These are phyloP conservation scores for Pachyrhynchus sulphureomaculatus DNA, from an alignment of 1,140 invertebrate species.

Conservation along the genomic window DNA sequence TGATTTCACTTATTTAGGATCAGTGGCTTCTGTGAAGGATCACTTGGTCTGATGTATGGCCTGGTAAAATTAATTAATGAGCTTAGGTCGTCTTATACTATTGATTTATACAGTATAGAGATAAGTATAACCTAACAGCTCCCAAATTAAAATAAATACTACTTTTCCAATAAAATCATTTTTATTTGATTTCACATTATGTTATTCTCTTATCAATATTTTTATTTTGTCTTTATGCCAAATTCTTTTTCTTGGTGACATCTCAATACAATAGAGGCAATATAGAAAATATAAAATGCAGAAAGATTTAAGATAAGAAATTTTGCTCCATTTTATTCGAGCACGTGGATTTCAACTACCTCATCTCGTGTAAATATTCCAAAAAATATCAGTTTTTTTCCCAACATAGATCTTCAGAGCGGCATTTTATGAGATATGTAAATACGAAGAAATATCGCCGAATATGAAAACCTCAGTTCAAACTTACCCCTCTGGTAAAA, in stretches of 20 bases:
- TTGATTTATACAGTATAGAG: too few species aligned
- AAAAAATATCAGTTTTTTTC: slow-evolving; percentile 21
- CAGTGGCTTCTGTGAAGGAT: too few species aligned
- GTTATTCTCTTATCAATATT: too few species aligned
- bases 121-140: too few species aligned
- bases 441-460: slow-evolving; percentile 46
- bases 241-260: neutral
- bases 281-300: slow-evolving; percentile 15
- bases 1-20: too few species aligned
- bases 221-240: neutral
- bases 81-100: too few species aligned
- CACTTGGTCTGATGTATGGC: too few species aligned
- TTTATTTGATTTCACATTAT: too few species aligned
- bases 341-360: slow-evolving; percentile 12
- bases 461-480: slow-evolving; percentile 47
- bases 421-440: slow-evolving; percentile 47
- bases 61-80: too few species aligned
- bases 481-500: slow-evolving; percentile 38
- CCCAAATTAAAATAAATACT: too few species aligned
- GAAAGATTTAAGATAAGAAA: slow-evolving; percentile 9
- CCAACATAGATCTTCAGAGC: slow-evolving; percentile 16
- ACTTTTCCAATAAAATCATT: too few species aligned
- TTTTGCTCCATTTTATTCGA: slow-evolving; percentile 10
- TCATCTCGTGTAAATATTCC: slow-evolving; percentile 10
- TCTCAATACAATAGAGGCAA: neutral